A percentile compares a stretch with the other conserved stretches of the same genome.
Conservation (phyloP, 2,797 vertebrate genomes). For the Capromys pilorides region DNA sequence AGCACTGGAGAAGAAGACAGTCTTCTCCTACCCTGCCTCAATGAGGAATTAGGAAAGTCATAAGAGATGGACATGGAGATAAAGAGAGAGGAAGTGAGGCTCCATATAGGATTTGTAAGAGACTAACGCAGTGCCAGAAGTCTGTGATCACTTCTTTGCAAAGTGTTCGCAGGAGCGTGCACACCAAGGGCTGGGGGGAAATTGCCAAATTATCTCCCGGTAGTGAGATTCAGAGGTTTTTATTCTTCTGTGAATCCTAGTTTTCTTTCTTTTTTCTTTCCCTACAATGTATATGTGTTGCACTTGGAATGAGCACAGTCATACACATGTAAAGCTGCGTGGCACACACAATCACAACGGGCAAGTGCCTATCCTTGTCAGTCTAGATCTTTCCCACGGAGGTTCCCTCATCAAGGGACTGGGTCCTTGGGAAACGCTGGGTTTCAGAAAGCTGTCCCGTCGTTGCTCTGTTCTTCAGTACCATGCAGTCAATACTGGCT, state of each 20-base stretch:
- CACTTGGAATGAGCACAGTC: not conserved
- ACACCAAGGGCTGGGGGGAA: not conserved
- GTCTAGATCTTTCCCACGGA: not conserved
- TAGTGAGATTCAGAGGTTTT: not conserved
- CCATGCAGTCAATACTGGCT: not conserved
- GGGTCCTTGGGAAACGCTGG: not conserved
- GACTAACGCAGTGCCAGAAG: not conserved
- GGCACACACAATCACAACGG: not conserved
- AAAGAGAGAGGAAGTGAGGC: not conserved
- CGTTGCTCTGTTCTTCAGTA: not conserved
- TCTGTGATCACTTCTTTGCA: not conserved
- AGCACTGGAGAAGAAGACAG: too few species aligned
- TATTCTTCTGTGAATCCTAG: not conserved
- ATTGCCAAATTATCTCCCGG: not conserved
- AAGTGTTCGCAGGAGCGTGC: not conserved
- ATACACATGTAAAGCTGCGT: too few species aligned
- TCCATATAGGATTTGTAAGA: not conserved
- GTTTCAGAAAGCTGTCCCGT: not conserved
- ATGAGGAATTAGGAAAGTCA: not conserved
- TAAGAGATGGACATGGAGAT: not conserved
- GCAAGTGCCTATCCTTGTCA: accelerated
- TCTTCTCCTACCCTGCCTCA: not conserved
- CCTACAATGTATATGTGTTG: not conserved
- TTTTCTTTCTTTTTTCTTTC: not conserved
- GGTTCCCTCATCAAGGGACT: not conserved